Base-by-base conservation (phyloP, 2,888 invertebrate genomes). In the Synanthedon formicaeformis region DNA sequence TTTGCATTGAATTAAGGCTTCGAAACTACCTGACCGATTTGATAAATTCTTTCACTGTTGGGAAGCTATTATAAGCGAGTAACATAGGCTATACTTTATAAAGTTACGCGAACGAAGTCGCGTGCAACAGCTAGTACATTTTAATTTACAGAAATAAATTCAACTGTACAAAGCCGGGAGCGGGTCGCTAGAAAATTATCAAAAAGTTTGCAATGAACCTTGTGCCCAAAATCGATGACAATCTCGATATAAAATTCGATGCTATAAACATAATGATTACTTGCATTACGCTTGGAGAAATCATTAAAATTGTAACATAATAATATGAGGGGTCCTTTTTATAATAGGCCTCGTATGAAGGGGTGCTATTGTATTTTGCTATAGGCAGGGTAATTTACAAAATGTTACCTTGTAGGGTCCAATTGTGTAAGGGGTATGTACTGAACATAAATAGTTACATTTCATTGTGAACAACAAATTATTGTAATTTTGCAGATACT, bases 291-390 rank as follows among this genome's bases (percentile, higher is more conserved):
- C 48, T 51, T 45, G 65, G 60, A 65, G 64, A 68, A 78, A 78
- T 83, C 78, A 83, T 83, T 83, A 83, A 81, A 82, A 75, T 76
- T 78, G 83, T 79, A 84, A 79, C 82, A 72, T 83, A 75, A 78
- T 78, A 80, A 80, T 73, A 69, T 16, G 48, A 69, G 69, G 71
- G 81, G 72, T 68, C 67, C 70, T 70, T 52, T 72, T 78, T 78
- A 81, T 85, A 86, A 86, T 85, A 67, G 76, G 69, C 62, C 66
- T 80, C 71, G 81, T 74, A 86, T 85, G 72, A 76, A 71, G 73
- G 83, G 75, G 75, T 64, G 63, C 74, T 63, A 63, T 81, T 79
- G 75, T 79, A 60, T 58, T 56, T 56, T 60, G 64, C 64, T 66
- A 64, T 66, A 61, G 66, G 67, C 66, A 66, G 71, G 80, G 78